phyloP scores from a whole-genome alignment of 2,797 vertebrate genomes.

The Neopelma chrysocephalum region DNA sequence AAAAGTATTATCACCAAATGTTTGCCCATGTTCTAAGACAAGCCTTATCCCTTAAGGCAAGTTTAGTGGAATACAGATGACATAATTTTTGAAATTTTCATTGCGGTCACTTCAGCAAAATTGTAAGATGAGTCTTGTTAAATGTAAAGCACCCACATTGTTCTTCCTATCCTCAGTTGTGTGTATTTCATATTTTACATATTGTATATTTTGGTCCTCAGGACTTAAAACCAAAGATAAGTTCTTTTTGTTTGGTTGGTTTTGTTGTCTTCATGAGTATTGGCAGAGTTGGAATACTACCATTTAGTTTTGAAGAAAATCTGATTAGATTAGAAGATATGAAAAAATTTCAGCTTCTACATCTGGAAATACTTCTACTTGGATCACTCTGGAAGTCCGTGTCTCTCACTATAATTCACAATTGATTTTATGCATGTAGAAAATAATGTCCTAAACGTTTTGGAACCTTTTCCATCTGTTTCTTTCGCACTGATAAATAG shows the following conservation, averaged over 20 bases:
- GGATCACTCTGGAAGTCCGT: not conserved
- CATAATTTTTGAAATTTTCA: not conserved
- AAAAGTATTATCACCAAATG: not conserved
- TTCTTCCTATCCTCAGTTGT: not conserved
- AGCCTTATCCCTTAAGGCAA: not conserved
- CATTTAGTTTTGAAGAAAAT: not conserved
- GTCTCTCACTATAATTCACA: not conserved
- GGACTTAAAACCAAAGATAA: not conserved
- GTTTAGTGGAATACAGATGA: not conserved
- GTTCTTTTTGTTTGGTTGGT: rapidly evolving
- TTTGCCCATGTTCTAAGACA: not conserved
- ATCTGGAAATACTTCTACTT: not conserved
- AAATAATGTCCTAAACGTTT: not conserved
- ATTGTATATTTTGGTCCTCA: not conserved
- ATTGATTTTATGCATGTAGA: not conserved
- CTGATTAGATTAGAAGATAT: not conserved
- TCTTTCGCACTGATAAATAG: not conserved
- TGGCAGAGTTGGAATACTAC: not conserved
- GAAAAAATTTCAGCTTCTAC: not conserved
- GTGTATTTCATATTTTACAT: not conserved
- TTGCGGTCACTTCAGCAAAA: not conserved
- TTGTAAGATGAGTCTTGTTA: not conserved
- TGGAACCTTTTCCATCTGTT: not conserved
- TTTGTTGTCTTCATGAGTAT: not conserved
- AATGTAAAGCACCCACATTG: not conserved